A percentile compares a stretch with the other conserved stretches of the same genome.
Conservation (phyloP, 37 sponge, comb jelly and placozoan species). For the Halisarca cf. caerulea region DNA sequence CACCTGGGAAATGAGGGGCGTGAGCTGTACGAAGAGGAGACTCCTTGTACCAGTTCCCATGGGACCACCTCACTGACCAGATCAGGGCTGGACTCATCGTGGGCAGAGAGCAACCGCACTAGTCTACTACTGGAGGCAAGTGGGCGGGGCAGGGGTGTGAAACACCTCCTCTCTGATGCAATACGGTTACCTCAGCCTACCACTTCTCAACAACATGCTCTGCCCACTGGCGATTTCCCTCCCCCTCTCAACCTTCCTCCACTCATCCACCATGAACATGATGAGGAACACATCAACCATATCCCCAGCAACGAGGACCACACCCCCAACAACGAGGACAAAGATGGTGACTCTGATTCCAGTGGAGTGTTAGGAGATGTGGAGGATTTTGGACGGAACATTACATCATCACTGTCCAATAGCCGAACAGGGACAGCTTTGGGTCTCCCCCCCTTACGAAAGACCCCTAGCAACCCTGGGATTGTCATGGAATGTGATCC, state of each 20-base stretch:
- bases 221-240: not conserved
- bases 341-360: slow-evolving; percentile 10
- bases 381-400: slow-evolving; percentile 10
- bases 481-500: not conserved
- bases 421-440: not conserved
- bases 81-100: not conserved
- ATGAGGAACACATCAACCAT: slow-evolving; percentile 16
- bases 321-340: not conserved
- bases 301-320: not conserved
- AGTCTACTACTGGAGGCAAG: not conserved
- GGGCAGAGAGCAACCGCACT: not conserved
- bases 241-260: slow-evolving; percentile 72
- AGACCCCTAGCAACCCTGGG: not conserved
- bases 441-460: slow-evolving; percentile 24
- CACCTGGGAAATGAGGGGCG: no score
- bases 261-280: slow-evolving; percentile 12
- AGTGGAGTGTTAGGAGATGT: slow-evolving; percentile 53
- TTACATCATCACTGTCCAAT: no score
- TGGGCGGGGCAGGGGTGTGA: no score
- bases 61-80: no score
- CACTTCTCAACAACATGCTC: not conserved
- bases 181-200: slow-evolving; percentile 15
- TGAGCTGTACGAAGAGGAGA: not conserved
- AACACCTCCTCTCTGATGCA: not conserved
- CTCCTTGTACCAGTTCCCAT: not conserved